Conservation (phyloP, 1,140 invertebrate genomes). For the Drosophila lacteicornis region DNA sequence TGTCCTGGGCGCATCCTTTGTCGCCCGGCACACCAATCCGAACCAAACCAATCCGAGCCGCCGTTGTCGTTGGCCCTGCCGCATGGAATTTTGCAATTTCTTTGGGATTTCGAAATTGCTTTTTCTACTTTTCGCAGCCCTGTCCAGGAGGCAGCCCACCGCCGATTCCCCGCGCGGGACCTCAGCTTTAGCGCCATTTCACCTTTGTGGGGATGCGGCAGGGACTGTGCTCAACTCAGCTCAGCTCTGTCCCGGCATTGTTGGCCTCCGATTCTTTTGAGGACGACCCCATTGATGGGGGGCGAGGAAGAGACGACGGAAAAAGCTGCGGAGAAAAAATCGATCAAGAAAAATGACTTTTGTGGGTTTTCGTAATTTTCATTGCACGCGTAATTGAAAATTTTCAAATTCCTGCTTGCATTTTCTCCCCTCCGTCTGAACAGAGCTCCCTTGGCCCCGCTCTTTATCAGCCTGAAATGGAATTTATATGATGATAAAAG, state of each 20-base stretch:
- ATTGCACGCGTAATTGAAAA: slow-evolving; percentile 83
- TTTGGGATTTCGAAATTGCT: slow-evolving; percentile 83
- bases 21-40: slow-evolving; percentile 29
- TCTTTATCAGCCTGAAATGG: slow-evolving; percentile 62
- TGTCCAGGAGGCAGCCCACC: slow-evolving; percentile 36
- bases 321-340: slow-evolving; percentile 59
- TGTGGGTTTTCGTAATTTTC: slow-evolving; percentile 83
- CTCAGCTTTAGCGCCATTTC: slow-evolving; percentile 56
- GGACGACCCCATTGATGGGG: slow-evolving; percentile 28
- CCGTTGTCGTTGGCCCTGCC: slow-evolving; percentile 51
- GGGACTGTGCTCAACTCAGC: slow-evolving; percentile 35
- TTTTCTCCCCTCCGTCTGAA: slow-evolving; percentile 44
- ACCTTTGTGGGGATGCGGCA: slow-evolving; percentile 57
- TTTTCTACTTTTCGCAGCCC: slow-evolving; percentile 76
- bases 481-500: slow-evolving; percentile 81
- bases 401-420: slow-evolving; percentile 83
- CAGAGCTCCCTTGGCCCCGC: background rate
- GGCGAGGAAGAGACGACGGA: background rate
- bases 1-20: slow-evolving; percentile 51
- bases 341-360: slow-evolving; percentile 84
- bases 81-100: slow-evolving; percentile 83
- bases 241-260: slow-evolving; percentile 54
- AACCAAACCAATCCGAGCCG: slow-evolving; percentile 29
- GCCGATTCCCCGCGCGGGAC: slow-evolving; percentile 21
- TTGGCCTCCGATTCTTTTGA: slow-evolving; percentile 78